phyloP scores from a whole-genome alignment of 1,140 invertebrate genomes.

The Nixonia krombeini region DNA sequence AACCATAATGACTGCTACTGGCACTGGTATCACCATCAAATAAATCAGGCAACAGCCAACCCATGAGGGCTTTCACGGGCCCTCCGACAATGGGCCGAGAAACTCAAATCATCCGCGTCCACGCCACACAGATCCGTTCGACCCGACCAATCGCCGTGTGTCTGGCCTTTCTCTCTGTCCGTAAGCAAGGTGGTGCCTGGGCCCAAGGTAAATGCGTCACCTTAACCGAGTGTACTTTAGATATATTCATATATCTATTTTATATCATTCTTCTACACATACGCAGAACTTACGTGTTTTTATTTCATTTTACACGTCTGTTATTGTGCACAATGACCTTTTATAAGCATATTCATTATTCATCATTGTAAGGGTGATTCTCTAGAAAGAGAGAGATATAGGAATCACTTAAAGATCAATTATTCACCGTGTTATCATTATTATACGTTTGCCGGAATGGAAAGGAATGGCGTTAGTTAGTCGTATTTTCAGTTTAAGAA shows the following conservation, averaged over 20 bases:
- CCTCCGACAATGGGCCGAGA: constrained; percentile 47
- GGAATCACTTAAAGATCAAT: too few species aligned
- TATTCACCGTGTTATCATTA: too few species aligned
- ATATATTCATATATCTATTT: constrained; percentile 61
- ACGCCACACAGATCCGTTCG: constrained; percentile 65
- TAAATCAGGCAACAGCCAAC: constrained; percentile 65
- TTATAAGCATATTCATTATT: constrained; percentile 2
- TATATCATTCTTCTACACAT: constrained; percentile 30
- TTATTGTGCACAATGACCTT: constrained; percentile 8
- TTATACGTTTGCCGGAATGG: too few species aligned
- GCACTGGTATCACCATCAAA: constrained; percentile 61
- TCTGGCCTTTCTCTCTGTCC: constrained; percentile 71
- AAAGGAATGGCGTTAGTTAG: too few species aligned
- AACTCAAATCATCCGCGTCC: constrained; percentile 66
- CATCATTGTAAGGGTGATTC: constrained; percentile 15
- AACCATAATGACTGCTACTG: constrained; percentile 56
- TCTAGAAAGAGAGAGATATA: constrained; percentile 7
- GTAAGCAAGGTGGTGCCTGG: constrained; percentile 73
- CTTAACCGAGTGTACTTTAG: constrained; percentile 73
- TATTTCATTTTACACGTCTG: constrained; percentile 28
- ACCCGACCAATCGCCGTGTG: constrained; percentile 67
- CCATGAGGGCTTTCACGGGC: constrained; percentile 58
- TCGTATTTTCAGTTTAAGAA: too few species aligned
- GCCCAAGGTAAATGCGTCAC: constrained; percentile 73
- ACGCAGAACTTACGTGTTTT: constrained; percentile 9